A percentile compares a stretch with the other conserved stretches of the same genome.
These are phyloP conservation scores for Thera britannica DNA, from an alignment of 2,888 invertebrate species.

Conservation along the genomic window DNA sequence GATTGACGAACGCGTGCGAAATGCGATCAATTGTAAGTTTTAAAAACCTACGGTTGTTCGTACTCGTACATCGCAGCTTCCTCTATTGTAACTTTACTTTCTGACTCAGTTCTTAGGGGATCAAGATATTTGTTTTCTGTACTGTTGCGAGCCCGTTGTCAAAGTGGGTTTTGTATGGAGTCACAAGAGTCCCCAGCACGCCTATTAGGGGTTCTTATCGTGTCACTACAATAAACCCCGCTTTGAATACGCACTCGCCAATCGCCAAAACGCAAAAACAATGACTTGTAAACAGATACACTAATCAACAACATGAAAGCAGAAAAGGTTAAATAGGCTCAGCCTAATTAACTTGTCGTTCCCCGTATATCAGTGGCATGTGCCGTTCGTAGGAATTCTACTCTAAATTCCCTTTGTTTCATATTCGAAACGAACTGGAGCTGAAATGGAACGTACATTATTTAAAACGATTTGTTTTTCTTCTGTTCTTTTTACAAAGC, in stretches of 20 bases:
- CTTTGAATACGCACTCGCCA: too few species aligned
- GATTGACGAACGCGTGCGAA: not conserved
- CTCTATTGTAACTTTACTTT: too few species aligned
- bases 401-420: slow-evolving; percentile 32
- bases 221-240: too few species aligned
- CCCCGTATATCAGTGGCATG: slow-evolving; percentile 21
- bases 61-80: not conserved
- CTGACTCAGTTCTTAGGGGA: not conserved
- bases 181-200: too few species aligned
- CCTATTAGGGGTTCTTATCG: too few species aligned
- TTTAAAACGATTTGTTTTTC: slow-evolving; percentile 22
- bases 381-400: slow-evolving; percentile 22
- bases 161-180: too few species aligned
- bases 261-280: too few species aligned
- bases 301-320: slow-evolving; percentile 21
- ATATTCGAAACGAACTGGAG: slow-evolving; percentile 17
- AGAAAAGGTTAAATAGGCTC: slow-evolving; percentile 27
- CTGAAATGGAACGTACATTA: slow-evolving; percentile 20
- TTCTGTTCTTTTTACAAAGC: slow-evolving; percentile 4
- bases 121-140: too few species aligned
- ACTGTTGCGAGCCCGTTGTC: too few species aligned
- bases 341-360: slow-evolving; percentile 32
- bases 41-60: not conserved
- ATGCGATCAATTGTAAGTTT: not conserved
- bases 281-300: too few species aligned